Conservation (phyloP, 2,113 vertebrate species). For the Cyanistes caeruleus region DNA sequence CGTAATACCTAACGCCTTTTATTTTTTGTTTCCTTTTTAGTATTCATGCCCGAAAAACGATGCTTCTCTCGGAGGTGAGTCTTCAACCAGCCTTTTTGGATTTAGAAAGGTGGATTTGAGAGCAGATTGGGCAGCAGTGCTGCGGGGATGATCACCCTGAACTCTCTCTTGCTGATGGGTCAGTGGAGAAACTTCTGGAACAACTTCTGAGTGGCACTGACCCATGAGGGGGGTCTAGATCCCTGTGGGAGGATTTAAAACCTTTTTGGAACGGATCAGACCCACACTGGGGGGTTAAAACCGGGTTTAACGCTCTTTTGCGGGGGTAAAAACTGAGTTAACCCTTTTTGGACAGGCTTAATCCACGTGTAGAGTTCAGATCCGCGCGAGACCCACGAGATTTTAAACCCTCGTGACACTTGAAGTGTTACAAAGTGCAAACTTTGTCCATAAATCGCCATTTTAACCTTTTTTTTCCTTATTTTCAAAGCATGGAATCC, state of each 20-base stretch:
- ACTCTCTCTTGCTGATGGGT: neutral
- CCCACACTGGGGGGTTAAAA: fast-evolving
- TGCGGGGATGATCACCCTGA: neutral
- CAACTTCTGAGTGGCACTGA: neutral
- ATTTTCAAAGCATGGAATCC: neutral
- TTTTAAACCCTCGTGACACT: fast-evolving
- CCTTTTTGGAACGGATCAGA: too few species aligned
- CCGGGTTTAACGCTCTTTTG: too few species aligned
- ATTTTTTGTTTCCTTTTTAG: fast-evolving
- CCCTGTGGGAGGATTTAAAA: fast-evolving
- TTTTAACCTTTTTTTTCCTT: fast-evolving
- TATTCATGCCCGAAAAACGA: fast-evolving
- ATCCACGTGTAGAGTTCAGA: too few species aligned
- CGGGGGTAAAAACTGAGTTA: too few species aligned
- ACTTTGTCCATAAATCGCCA: fast-evolving
- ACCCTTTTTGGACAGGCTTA: too few species aligned
- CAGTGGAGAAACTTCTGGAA: neutral
- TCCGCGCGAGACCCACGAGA: fast-evolving
- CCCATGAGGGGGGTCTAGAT: fast-evolving
- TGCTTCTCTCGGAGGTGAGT: fast-evolving
- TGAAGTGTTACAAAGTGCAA: fast-evolving
- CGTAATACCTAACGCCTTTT: fast-evolving
- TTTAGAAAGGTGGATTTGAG: fast-evolving
- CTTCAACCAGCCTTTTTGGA: fast-evolving
- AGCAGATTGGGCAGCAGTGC: neutral